Base-by-base conservation (phyloP, 2,888 invertebrate species). In the Spilosoma lubricipeda region DNA sequence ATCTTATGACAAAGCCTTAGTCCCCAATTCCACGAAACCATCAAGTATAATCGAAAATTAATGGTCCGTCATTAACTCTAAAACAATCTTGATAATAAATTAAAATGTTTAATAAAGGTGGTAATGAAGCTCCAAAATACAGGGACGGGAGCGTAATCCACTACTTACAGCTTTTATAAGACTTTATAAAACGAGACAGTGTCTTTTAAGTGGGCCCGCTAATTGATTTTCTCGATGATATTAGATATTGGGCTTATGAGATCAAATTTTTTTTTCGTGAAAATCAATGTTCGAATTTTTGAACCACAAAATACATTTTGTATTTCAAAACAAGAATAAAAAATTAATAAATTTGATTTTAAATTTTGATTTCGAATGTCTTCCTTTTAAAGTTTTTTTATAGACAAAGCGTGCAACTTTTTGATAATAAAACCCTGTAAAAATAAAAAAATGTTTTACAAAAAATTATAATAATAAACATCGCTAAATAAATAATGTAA, bases 121-220 rank as follows among this genome's bases (percentile, higher is more conserved):
- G 67, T 77, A 73, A 81, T 80, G 66, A 77, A 65, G n/a, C 30
- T 71, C 66, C 30, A 73, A 67, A 56, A 67, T 73, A 66, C 72
- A 74, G 48, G 69, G 73, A 72, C 64, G 67, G 75, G 74, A 75
- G 13, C 18, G 27, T 83, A 83, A 83, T 81, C 77, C 76, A 23
- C 13, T 36, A 39, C 36, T 79, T 71, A 66, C 72, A 67, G 30
- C 59, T n/a, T 52, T 33, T 64, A 63, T 72, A 80, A 80, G 65
- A 74, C 73, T 75, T 67, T 23, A 45, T 70, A 56, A 77, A 56
- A 56, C n/a, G 45, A n/a, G n/a, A 23, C 36, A 18, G 4, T 27
- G 23, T 23, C 8, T 69, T 56, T 69, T 56, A 33, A 36, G 56
- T 56, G 56, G 23, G 7, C 45, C 23, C 30, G 56, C 36, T 71